These are phyloP conservation scores for Sandelia bainsii DNA, from an alignment of 2,797 vertebrate genomes.

Conservation along the genomic window DNA sequence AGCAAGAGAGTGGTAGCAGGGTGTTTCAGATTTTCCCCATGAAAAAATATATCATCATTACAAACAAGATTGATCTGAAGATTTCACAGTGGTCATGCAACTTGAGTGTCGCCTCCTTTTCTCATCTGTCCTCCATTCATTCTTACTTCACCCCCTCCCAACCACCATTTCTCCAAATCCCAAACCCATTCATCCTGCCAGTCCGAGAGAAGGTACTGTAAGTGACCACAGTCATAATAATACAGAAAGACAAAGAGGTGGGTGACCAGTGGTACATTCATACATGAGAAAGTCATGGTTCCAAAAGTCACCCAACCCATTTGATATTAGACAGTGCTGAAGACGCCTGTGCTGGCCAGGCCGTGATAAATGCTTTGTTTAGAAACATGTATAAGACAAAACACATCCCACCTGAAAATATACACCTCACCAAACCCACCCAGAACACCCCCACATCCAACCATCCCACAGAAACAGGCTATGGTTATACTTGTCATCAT, in stretches of 20 bases:
- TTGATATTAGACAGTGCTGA: conserved; percentile 76
- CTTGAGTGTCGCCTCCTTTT: conserved; percentile 78
- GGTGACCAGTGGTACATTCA: conserved; percentile 84
- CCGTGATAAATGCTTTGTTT: conserved; percentile 86
- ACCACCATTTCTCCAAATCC: conserved; percentile 10
- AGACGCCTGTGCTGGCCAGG: conserved; percentile 75
- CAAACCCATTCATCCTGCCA: conserved; percentile 47
- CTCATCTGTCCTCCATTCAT: conserved; percentile 50
- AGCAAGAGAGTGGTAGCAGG: conserved; percentile 66
- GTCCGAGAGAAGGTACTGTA: conserved; percentile 76
- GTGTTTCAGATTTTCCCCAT: conserved; percentile 71
- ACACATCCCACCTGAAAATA: conserved; percentile 76
- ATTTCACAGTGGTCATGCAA: conserved; percentile 86
- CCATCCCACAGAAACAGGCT: conserved; percentile 53
- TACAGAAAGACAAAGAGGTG: conserved; percentile 78
- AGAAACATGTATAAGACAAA: conserved; percentile 82
- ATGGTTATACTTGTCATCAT: conserved; percentile 74
- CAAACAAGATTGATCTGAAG: conserved; percentile 81
- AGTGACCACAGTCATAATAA: conserved; percentile 81
- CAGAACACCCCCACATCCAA: conserved; percentile 29
- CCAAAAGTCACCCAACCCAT: conserved; percentile 76
- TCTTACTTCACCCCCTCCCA: conserved; percentile 14
- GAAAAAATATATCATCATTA: conserved; percentile 86
- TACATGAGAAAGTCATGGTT: conserved; percentile 81
- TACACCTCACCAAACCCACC: conserved; percentile 70